phyloP scores from a whole-genome alignment of 2,888 invertebrate species.

The Troides oblongomaculatus region DNA sequence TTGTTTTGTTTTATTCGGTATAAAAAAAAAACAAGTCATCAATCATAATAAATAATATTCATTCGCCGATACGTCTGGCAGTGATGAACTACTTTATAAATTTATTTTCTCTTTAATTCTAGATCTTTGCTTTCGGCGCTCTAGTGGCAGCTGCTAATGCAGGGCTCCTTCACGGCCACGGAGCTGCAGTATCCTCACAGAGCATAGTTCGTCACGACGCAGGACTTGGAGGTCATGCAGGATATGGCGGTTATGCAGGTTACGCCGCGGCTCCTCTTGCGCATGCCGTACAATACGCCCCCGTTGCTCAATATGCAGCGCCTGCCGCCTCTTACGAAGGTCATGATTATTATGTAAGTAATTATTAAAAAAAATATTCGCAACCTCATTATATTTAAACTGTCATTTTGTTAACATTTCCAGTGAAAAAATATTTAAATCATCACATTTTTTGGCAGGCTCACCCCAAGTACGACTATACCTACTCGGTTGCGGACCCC shows the following conservation, averaged over 20 bases:
- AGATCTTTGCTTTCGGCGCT: conserved; percentile 69
- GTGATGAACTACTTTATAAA: too few species aligned
- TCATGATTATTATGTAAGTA: conserved; percentile 42
- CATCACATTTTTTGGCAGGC: conserved; percentile 41
- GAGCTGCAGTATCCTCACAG: conserved; percentile 60
- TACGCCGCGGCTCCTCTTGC: conserved; percentile 36
- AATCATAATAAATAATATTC: too few species aligned
- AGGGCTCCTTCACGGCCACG: conserved; percentile 56
- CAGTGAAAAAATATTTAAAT: not conserved
- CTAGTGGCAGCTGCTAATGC: conserved; percentile 70
- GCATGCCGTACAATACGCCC: conserved; percentile 34
- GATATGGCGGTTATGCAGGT: conserved; percentile 39
- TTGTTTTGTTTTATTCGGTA: too few species aligned
- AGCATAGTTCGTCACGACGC: conserved; percentile 62
- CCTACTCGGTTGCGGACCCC: conserved; percentile 77
- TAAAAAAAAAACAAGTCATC: too few species aligned
- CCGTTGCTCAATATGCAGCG: conserved; percentile 36
- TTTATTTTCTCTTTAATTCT: conserved; percentile 30
- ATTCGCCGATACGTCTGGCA: too few species aligned
- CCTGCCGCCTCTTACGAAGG: conserved; percentile 36
- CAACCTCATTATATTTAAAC: not conserved
- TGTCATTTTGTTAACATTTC: not conserved
- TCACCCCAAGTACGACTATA: conserved; percentile 69
- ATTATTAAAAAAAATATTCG: not conserved
- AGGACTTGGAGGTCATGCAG: conserved; percentile 46